Evolutionary conservation across 2,888 invertebrate species (phyloP), one percentile per base, ranked within the genome.

Genomic region (Drosophila pegasa): DNA sequence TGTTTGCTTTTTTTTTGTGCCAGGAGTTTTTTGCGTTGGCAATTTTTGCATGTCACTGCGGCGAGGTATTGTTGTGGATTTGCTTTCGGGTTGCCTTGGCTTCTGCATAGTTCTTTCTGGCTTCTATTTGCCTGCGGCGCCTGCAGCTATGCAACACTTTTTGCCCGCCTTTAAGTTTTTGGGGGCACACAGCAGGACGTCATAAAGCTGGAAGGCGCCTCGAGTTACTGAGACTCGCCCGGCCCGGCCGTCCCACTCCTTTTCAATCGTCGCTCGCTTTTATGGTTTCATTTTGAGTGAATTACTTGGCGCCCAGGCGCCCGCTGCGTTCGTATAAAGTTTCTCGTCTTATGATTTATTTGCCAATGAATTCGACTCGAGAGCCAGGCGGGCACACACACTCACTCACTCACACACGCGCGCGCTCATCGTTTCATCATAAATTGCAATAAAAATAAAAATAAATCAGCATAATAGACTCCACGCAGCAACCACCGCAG

Each of bases 381-480:
- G 47, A 33, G 59, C 41, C 16, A 27, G 16, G 16, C 12, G 29
- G 33, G 31, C 54, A 48, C 56, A 40, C 54, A 27, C 48, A 55
- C 63, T 14, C 48, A 18, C 48, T 31, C 48, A 31, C 63, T 31
- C 40, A 29, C 48, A 20, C 56, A 50, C 25, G 20, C 29, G 10
- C 14, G 14, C 38, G 14, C 20, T 43, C 20, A 54, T 35, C 38
- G 48, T 59, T 56, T 78, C 75, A 67, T 69, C 80, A 83, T 80
- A 81, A 87, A 80, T 82, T 80, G 86, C 81, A 81, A 81, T 87
- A 73, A 80, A 87, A 85, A 86, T 86, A 76, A 69, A 86, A 78
- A 86, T 89, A 86, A 86, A 86, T 86, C 89, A 86, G 66, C 82
- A 89, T 87, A 86, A 86, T 88, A 88, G 80, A 88, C 81, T 84